phyloP scores from a whole-genome alignment of 2,888 invertebrate species.

The Caenorhabditis virilis region DNA sequence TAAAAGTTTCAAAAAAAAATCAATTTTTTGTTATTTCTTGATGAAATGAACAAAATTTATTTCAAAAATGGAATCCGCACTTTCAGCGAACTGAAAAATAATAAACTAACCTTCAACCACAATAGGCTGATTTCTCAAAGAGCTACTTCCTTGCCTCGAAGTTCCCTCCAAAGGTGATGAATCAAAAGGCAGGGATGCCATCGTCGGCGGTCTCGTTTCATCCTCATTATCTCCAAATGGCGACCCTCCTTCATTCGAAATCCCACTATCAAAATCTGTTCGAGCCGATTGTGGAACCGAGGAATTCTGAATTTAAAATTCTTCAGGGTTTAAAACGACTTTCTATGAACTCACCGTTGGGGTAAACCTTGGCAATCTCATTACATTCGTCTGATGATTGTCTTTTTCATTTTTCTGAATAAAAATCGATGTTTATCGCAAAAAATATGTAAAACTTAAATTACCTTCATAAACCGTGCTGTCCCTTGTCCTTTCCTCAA shows the following conservation, averaged over 20 bases:
- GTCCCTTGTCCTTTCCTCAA: slow-evolving; percentile 31
- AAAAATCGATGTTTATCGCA: too few relatives aligned
- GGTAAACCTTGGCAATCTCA: slow-evolving; percentile 16
- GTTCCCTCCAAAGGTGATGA: background rate
- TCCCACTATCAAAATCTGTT: slow-evolving; percentile 26
- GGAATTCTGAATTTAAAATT: slow-evolving; percentile 6
- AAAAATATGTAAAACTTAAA: too few relatives aligned
- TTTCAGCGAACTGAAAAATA: too few relatives aligned
- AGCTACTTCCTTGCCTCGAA: too few relatives aligned
- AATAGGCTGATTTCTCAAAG: too few relatives aligned
- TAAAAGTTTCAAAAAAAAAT: too few relatives aligned
- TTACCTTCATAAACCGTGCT: slow-evolving; percentile 17
- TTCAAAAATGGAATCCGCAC: too few relatives aligned
- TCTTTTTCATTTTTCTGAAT: slow-evolving; percentile 1
- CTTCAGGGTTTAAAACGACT: background rate
- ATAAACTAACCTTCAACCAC: too few relatives aligned
- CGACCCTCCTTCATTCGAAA: slow-evolving; percentile 10
- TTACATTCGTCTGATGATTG: background rate
- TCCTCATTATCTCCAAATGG: slow-evolving; percentile 4
- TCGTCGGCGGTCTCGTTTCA: slow-evolving; percentile 28
- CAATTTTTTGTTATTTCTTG: too few relatives aligned
- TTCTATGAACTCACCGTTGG: slow-evolving; percentile 10
- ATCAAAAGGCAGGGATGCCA: slow-evolving; percentile 23
- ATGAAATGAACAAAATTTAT: too few relatives aligned
- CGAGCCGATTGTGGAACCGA: slow-evolving; percentile 11